Base-by-base conservation (phyloP, 2,113 vertebrate genomes). In the Felis chaus region DNA sequence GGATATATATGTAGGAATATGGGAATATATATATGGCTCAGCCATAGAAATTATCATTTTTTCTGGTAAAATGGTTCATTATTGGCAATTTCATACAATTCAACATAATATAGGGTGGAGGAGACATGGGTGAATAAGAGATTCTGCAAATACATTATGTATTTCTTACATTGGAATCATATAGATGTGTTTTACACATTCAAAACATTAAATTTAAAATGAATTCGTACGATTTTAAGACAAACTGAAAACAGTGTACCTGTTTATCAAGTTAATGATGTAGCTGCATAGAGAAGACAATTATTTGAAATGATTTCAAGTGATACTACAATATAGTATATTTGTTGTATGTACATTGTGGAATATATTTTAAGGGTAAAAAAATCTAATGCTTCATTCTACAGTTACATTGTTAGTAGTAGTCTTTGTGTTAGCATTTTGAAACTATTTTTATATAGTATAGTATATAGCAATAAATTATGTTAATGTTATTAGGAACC, bases 391-490 rank as follows among this genome's bases (percentile, higher is more conserved):
- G 71, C 55, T 71, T 94, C 14, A 63, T 18, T 73, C 57, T 66
- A 50, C 53, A 78, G n/a, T 68, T 88, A 68, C 25, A n/a, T 69
- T 79, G 13, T 23, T 69, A 95, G 10, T 74, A 83, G 45, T 74
- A 78, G 18, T 91, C 41, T 76, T 95, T 86, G 29, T 45, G 63
- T 55, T 91, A 81, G 36, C 76, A 82, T 50, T 94, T 87, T 92
- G 31, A 94, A 79, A 80, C 16, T 65, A 57, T 71, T 89, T 94
- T 19, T 87, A 48, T 65, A 41, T 33, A 92, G 36, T 89, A 0
- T 84, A 73, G 4, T 13, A 55, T 53, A 88, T 36, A 83, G 63
- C 74, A 94, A 73, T 78, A 89, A 57, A 48, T 89, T 83, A 65
- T 84, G 53, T 91, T 83, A 94, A 61, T 89, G 7, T 65, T 76